A percentile compares a stretch with the other conserved stretches of the same genome.
These are phyloP conservation scores for Plectropomus leopardus DNA, from an alignment of 2,113 vertebrate genomes.

Conservation along the genomic window DNA sequence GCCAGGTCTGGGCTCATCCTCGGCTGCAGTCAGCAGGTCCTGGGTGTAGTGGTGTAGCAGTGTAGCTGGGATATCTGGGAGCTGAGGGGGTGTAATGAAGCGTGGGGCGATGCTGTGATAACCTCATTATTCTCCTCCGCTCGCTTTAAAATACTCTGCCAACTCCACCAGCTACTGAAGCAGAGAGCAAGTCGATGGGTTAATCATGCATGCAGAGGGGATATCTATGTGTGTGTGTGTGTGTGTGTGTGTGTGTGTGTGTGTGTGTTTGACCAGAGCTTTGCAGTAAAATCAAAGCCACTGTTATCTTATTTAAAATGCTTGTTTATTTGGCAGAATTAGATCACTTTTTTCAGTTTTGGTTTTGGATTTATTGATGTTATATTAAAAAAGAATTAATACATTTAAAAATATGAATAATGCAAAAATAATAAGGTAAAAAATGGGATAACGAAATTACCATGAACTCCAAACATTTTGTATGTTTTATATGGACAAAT, in stretches of 20 bases:
- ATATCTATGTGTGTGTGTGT: neutral
- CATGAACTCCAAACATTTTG: neutral
- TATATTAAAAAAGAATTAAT: no score
- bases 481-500: neutral
- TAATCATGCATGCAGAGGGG: constrained; percentile 46
- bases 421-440: no score
- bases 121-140: constrained; percentile 59
- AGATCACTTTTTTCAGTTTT: neutral
- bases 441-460: neutral
- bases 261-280: neutral
- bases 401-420: neutral
- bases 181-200: constrained; percentile 37
- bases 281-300: no score
- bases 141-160: constrained; percentile 17
- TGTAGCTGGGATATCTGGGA: constrained; percentile 16
- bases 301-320: no score
- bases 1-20: no score
- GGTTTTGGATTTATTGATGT: neutral
- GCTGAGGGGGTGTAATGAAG: constrained; percentile 50
- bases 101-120: constrained; percentile 47
- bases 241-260: neutral
- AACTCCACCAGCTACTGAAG: constrained; percentile 31
- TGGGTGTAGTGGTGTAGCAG: neutral
- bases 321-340: neutral
- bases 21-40: neutral